A percentile compares a stretch with the other conserved stretches of the same genome.
These are phyloP conservation scores for Macrotis lagotis DNA, from an alignment of 2,113 vertebrate species.

Conservation along the genomic window DNA sequence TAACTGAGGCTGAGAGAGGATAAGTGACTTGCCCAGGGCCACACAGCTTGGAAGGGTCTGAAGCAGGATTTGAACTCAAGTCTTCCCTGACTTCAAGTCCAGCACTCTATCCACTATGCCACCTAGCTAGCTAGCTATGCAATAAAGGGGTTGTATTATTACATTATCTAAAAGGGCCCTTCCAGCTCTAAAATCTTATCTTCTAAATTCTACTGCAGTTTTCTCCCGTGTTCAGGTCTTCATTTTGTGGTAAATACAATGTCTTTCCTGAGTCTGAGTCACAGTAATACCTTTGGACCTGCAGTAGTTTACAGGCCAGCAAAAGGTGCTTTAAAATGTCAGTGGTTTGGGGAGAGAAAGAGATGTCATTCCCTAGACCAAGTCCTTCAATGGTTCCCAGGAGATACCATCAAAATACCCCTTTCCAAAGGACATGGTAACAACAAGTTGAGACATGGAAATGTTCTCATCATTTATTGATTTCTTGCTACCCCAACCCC, in stretches of 20 bases:
- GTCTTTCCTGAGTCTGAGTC: slow-evolving; percentile 47
- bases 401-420: slow-evolving; percentile 65
- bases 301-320: slow-evolving; percentile 58
- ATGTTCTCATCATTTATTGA: slow-evolving; percentile 54
- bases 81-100: not conserved
- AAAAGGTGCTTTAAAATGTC: slow-evolving; percentile 61
- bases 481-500: slow-evolving; percentile 37
- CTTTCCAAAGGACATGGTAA: slow-evolving; percentile 52
- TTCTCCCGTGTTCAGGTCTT: slow-evolving; percentile 64
- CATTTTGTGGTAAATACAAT: slow-evolving; percentile 65
- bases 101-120: not conserved
- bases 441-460: slow-evolving; percentile 57
- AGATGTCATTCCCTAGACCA: slow-evolving; percentile 37
- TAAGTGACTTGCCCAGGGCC: not conserved
- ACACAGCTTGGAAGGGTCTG: not conserved
- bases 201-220: slow-evolving; percentile 71
- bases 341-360: slow-evolving; percentile 61
- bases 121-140: not conserved
- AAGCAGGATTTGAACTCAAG: not conserved
- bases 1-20: not conserved
- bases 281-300: slow-evolving; percentile 21
- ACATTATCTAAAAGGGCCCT: not conserved
- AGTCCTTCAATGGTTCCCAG: slow-evolving; percentile 65
- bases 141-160: not conserved
- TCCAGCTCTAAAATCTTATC: not conserved